phyloP scores from a whole-genome alignment of 2,797 vertebrate genomes.

The Semaprochilodus insignis region DNA sequence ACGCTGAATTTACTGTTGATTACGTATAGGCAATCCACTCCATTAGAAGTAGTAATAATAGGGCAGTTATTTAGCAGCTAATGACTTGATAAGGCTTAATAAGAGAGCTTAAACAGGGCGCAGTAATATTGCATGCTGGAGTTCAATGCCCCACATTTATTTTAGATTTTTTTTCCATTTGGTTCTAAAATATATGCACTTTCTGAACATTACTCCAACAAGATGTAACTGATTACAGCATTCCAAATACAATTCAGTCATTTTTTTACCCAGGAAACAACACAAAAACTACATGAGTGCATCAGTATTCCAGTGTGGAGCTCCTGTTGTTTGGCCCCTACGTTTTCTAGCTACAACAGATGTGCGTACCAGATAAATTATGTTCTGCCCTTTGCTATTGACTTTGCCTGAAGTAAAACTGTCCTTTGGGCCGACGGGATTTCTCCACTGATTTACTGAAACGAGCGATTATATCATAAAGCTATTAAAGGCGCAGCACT shows the following conservation, averaged over 20 bases:
- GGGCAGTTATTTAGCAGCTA: no score
- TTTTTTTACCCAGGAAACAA: not conserved
- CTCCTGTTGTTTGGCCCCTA: constrained; percentile 19
- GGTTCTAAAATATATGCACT: no score
- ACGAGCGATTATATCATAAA: constrained; percentile 46
- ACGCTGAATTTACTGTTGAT: no score
- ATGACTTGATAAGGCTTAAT: no score
- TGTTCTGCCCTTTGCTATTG: constrained; percentile 47
- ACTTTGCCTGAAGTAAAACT: constrained; percentile 60
- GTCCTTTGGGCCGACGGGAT: constrained; percentile 48
- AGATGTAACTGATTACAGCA: no score
- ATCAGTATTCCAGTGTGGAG: constrained; percentile 34
- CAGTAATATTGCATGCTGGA: no score
- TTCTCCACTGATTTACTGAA: constrained; percentile 49
- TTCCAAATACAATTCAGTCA: not conserved
- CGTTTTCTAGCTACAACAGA: constrained; percentile 54
- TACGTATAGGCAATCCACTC: no score
- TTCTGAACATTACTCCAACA: no score
- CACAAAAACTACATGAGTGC: not conserved
- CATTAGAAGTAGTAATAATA: no score
- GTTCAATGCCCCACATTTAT: no score
- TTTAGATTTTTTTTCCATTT: no score
- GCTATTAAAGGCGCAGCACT: constrained; percentile 42
- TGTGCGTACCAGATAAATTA: constrained; percentile 57
- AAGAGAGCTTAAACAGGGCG: no score